Percentiles rank a stretch among this genome's conserved stretches.
Evolutionary conservation across 2,797 vertebrate genomes (phyloP).

Genomic region (Monodelphis domestica): DNA sequence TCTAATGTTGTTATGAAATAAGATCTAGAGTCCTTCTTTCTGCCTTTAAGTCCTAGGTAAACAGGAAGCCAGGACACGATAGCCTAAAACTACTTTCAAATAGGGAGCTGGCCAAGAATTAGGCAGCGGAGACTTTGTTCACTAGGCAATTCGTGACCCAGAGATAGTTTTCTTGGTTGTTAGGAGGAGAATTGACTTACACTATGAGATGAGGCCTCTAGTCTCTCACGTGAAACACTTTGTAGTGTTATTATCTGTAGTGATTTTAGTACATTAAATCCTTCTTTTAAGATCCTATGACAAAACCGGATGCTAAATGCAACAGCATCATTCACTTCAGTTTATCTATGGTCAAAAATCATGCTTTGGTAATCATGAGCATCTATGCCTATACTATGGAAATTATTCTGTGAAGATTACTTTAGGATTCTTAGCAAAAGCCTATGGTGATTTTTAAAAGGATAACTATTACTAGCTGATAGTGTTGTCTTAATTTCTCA

Average conservation of each 20-base stretch:
- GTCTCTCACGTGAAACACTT: not conserved
- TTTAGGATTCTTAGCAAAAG: constrained; percentile 34
- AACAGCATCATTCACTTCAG: not conserved
- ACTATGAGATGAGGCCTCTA: not conserved
- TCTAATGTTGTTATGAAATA: not conserved
- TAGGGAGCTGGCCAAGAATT: not conserved
- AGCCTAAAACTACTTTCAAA: not conserved
- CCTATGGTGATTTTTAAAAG: constrained; percentile 41
- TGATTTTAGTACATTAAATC: constrained; percentile 36
- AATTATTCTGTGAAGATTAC: constrained; percentile 26
- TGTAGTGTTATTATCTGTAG: not conserved
- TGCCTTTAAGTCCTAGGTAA: not conserved
- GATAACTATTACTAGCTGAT: constrained; percentile 1
- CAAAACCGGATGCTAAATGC: not conserved
- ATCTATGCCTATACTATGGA: not conserved
- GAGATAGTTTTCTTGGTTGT: not conserved
- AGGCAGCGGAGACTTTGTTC: not conserved
- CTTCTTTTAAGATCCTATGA: constrained; percentile 11
- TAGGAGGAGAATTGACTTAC: not conserved
- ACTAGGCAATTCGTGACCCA: not conserved
- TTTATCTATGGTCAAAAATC: not conserved
- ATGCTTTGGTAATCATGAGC: not conserved
- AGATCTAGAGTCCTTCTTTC: not conserved
- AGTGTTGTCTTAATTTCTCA: constrained; percentile 7
- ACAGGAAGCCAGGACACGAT: not conserved